Conservation (phyloP, 2,113 vertebrate species). For the Marcusenius ussheri region DNA sequence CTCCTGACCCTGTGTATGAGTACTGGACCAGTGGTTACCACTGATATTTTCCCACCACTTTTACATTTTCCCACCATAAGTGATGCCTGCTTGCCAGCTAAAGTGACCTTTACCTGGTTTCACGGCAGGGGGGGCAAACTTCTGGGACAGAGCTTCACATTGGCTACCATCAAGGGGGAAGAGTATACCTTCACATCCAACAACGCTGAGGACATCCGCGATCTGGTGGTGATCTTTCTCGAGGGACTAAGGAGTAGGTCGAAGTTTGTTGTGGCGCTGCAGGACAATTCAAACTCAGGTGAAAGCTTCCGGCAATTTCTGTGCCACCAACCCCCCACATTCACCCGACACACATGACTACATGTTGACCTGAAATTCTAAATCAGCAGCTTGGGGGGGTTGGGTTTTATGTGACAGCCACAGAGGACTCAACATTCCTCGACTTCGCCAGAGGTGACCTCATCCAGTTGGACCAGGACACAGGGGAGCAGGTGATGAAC, state of each 20-base stretch:
- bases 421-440: slow-evolving; percentile 83
- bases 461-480: slow-evolving; percentile 88
- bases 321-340: neutral
- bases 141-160: slow-evolving; percentile 83
- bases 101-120: neutral
- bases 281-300: slow-evolving; percentile 88
- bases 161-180: slow-evolving; percentile 90
- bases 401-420: slow-evolving; percentile 51
- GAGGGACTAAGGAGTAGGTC: slow-evolving; percentile 90
- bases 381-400: neutral
- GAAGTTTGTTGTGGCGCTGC: slow-evolving; percentile 88
- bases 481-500: slow-evolving; percentile 86
- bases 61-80: neutral
- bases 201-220: slow-evolving; percentile 90
- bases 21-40: neutral
- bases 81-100: neutral
- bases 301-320: slow-evolving; percentile 7
- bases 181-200: slow-evolving; percentile 97
- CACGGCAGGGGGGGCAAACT: slow-evolving; percentile 77
- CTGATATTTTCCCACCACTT: neutral
- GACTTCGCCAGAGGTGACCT: slow-evolving; percentile 89
- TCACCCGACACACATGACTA: neutral
- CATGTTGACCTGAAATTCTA: neutral
- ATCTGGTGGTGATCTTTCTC: slow-evolving; percentile 89
- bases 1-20: neutral